Evolutionary conservation across 2,888 invertebrate species (phyloP), one percentile per base, ranked within the genome.

Genomic region (Aromia moschata): DNA sequence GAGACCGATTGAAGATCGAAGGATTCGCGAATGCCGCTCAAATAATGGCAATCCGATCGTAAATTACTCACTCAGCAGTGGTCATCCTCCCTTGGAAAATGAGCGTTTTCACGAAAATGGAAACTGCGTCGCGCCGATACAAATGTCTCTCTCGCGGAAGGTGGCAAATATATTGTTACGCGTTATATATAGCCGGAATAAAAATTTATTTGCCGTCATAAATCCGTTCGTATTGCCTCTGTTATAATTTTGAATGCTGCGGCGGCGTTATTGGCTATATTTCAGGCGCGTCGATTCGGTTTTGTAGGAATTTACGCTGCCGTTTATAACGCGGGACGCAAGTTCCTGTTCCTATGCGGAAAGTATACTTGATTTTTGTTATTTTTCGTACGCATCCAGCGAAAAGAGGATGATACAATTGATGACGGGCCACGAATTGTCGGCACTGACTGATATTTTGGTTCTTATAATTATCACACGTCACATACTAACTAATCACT

Each of bases 201-300:
- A 52, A 41, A 52, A 52, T 52, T 40, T 52, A 52, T 52, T 31
- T 16, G 41, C 15, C 18, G 2, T 31, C 33, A 41, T 52, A 52
- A 52, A 52, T 52, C 52, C 17, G 11, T 30, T 16, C n/a, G 15
- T 31, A 52, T 41, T 44, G 55, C 30, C 20, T 55, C 40, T 45
- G 44, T 45, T 55, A 45, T 45, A 45, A 55, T 55, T 55, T 55
- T 45, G 45, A 55, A 40, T 25, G 20, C n/a, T 44, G 37, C 55
- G 14, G 16, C 17, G 9, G 25, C 12, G 15, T 46, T 55, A 55
- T 55, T 44, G 55, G 38, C 45, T 31, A 55, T 55, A 55, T 46
- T 38, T 55, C 45, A 55, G 38, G 43, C 15, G 18, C 18, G n/a
- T 54, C 54, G 38, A 54, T 55, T 45, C 17, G 16, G 12, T 45